Base-by-base conservation (phyloP, 37 sponge, comb jelly and placozoan genomes). In the Haliclona indistincta region DNA sequence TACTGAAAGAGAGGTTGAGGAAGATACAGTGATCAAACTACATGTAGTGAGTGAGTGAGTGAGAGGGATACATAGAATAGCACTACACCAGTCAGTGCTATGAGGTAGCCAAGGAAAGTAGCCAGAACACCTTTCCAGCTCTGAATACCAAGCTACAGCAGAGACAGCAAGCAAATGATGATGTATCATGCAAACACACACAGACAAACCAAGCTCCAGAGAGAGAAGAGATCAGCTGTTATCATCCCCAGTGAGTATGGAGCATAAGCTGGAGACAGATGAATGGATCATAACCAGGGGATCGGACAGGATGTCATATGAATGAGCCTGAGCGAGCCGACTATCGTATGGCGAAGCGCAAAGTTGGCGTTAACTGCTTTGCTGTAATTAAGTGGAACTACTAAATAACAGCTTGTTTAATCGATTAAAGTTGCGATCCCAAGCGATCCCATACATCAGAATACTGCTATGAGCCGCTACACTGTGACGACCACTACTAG, bases 51-150 rank as follows among this genome's bases (percentile, higher is more conserved):
- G n/a, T n/a, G n/a, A 15, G 10, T 42, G 5, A 64, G 45, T 42
- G 23, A 34, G 10, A 29, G 70, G 85, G 85, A 92, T 87, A 92
- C 93, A 80, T 87, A 92, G 37, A 83, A 69, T 8, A 61, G 55
- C 10, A 86, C n/a, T 30, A 86, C 74, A 52, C 67, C 22, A 4
- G 42, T 23, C 19, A 61, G 17, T n/a, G 42, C 58, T 22, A 76
- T 63, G 51, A 83, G 3, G 56, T 92, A 92, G 5, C 93, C 93
- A 28, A 84, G 51, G 51, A 88, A 72, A 11, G 52, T 74, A n/a
- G 74, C 68, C 4, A 84, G 4, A 13, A 79, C 55, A 34, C 81
- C 75, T 0, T 36, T 72, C 74, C 80, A 92, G 1, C 67, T 78
- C 30, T 53, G 35, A 15, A 44, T 54, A 1, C 63, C 61, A 44